Percentiles rank a stretch among this genome's conserved stretches.
Evolutionary conservation across 2,113 vertebrate genomes (phyloP).

Genomic region (Caloenas nicobarica): DNA sequence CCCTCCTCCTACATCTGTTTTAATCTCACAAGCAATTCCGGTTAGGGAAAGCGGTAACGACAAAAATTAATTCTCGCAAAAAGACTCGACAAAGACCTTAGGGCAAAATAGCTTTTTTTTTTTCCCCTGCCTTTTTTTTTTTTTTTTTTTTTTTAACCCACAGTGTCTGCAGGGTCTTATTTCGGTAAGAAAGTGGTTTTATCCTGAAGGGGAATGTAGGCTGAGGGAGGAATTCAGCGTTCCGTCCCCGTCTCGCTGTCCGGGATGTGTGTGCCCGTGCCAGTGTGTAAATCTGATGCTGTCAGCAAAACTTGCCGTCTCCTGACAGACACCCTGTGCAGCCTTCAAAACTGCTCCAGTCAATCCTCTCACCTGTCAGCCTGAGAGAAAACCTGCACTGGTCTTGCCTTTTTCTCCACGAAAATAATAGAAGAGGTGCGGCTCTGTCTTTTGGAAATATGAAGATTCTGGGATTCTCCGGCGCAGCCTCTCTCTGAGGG

Average conservation of each 20-base stretch:
- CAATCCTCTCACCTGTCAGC: conserved; percentile 39
- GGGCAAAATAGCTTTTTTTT: neutral
- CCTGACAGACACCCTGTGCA: conserved; percentile 40
- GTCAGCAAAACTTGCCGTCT: conserved; percentile 40
- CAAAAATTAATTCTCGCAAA: neutral
- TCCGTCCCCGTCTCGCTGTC: neutral
- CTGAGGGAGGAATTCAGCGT: neutral
- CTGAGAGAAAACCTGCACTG: neutral
- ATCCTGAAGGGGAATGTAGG: neutral
- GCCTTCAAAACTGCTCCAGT: conserved; percentile 41
- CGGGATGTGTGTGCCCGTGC: neutral
- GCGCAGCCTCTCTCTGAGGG: conserved; percentile 2
- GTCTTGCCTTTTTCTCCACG: neutral
- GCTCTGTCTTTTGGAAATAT: conserved; percentile 14
- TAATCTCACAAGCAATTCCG: neutral
- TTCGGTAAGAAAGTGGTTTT: neutral
- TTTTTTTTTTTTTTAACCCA: neutral
- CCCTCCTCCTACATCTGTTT: neutral
- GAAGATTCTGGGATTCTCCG: neutral
- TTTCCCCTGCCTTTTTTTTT: too few relatives aligned
- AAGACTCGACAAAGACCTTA: neutral
- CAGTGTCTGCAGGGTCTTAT: neutral
- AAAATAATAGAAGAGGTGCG: neutral
- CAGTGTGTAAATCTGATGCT: neutral
- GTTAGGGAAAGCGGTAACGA: neutral